Evolutionary conservation across 2,888 invertebrate species (phyloP).

Genomic region (Eilema caniola): DNA sequence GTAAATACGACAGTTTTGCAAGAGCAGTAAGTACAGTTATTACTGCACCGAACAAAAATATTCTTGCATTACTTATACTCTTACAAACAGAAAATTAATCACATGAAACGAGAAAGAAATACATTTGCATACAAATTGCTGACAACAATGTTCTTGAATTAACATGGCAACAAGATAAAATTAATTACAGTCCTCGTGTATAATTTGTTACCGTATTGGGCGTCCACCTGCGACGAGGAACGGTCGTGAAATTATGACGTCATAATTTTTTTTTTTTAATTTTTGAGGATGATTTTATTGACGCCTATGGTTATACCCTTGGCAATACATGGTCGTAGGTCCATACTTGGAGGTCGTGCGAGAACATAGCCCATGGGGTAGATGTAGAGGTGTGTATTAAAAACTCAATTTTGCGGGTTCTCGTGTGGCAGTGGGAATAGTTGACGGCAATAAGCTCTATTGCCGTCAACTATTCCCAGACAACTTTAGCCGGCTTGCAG

Average conservation of each 20-base stretch:
- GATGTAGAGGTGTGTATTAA: background rate
- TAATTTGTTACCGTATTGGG: conserved; percentile 47
- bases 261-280: too few relatives aligned
- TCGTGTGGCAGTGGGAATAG: too few relatives aligned
- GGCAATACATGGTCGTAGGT: too few relatives aligned
- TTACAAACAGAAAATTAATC: conserved; percentile 31
- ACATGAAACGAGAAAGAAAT: conserved; percentile 32
- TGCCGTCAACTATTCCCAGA: too few relatives aligned
- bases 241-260: conserved; percentile 22
- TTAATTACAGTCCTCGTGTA: conserved; percentile 44
- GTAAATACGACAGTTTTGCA: background rate
- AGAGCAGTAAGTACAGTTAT: background rate
- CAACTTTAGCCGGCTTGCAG: too few relatives aligned
- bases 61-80: conserved; percentile 13
- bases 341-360: too few relatives aligned
- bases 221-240: conserved; percentile 35
- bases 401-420: too few relatives aligned
- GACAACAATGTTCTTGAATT: conserved; percentile 43
- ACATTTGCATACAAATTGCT: conserved; percentile 48
- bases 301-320: background rate
- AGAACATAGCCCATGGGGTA: too few relatives aligned
- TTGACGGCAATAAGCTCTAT: too few relatives aligned
- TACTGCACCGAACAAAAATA: background rate
- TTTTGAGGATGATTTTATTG: background rate
- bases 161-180: conserved; percentile 50